phyloP scores from a whole-genome alignment of 1,140 invertebrate species.

The Bombus sibiricus region DNA sequence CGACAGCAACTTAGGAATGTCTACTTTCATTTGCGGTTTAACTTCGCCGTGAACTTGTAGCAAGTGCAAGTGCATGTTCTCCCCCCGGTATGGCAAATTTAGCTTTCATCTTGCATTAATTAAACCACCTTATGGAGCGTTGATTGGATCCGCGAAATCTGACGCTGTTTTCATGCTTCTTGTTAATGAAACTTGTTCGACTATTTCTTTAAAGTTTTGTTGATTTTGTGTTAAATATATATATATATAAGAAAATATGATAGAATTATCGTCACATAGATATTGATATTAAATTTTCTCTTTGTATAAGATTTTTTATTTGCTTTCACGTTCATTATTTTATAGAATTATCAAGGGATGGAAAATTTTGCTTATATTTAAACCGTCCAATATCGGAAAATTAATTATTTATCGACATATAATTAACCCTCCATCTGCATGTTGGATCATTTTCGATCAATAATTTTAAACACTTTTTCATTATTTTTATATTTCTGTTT shows the following conservation, averaged over 20 bases:
- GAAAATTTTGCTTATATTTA: too few species aligned
- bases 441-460: too few species aligned
- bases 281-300: background rate
- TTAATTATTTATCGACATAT: background rate
- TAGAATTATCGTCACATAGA: background rate
- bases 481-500: too few species aligned
- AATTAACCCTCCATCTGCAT: background rate
- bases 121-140: background rate
- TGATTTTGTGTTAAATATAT: background rate
- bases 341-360: too few species aligned
- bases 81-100: background rate
- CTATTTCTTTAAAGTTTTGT: background rate
- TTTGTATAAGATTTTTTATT: background rate
- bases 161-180: background rate
- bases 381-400: too few species aligned
- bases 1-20: constrained; percentile 44
- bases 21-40: constrained; percentile 54
- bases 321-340: background rate
- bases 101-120: constrained; percentile 16
- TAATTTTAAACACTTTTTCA: too few species aligned
- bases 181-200: background rate
- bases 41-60: constrained; percentile 30
- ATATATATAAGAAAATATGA: background rate
- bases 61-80: constrained; percentile 44
- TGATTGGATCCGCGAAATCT: background rate